Percentiles rank a stretch among this genome's conserved stretches.
phyloP scores from a whole-genome alignment of 2,888 invertebrate species.

The Leucophenga montana region DNA sequence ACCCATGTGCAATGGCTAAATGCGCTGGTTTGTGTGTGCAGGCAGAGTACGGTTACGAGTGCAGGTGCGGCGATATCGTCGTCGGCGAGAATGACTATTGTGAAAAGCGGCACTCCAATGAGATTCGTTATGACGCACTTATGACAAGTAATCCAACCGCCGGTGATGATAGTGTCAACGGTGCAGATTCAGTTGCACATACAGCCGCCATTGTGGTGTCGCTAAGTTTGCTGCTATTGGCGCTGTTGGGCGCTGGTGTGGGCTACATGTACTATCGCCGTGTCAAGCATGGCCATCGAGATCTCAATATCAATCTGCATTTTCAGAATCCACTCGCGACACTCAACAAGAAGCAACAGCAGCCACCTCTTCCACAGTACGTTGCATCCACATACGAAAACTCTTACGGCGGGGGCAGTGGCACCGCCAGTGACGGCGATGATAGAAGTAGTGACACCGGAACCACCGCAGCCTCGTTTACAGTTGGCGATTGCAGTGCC shows the following conservation, averaged over 20 bases:
- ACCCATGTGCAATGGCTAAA: conserved; percentile 75
- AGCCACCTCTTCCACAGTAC: conserved; percentile 24
- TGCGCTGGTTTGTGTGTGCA: conserved; percentile 80
- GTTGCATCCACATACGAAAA: conserved; percentile 19
- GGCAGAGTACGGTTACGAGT: conserved; percentile 73
- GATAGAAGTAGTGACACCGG: conserved; percentile 7
- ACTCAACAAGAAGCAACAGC: conserved; percentile 42
- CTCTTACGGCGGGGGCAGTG: conserved; percentile 26
- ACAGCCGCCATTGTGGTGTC: conserved; percentile 39
- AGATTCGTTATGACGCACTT: conserved; percentile 41
- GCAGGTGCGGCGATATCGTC: conserved; percentile 75
- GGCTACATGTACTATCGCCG: conserved; percentile 68
- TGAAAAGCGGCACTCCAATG: conserved; percentile 52
- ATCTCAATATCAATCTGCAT: conserved; percentile 72
- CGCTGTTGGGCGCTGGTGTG: conserved; percentile 43
- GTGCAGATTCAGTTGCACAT: conserved; percentile 31
- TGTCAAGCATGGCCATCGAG: conserved; percentile 74
- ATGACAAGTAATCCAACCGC: conserved; percentile 19
- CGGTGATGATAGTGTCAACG: not conserved
- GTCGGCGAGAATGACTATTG: conserved; percentile 70
- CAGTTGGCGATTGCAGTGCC: conserved; percentile 42
- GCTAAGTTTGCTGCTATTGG: conserved; percentile 40
- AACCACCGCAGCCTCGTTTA: conserved; percentile 46
- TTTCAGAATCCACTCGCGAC: conserved; percentile 73
- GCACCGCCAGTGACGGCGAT: conserved; percentile 40